Percentiles rank a stretch among this genome's conserved stretches.
Evolutionary conservation across 2,888 invertebrate species (phyloP).

Genomic region (Ophion obscuratus): DNA sequence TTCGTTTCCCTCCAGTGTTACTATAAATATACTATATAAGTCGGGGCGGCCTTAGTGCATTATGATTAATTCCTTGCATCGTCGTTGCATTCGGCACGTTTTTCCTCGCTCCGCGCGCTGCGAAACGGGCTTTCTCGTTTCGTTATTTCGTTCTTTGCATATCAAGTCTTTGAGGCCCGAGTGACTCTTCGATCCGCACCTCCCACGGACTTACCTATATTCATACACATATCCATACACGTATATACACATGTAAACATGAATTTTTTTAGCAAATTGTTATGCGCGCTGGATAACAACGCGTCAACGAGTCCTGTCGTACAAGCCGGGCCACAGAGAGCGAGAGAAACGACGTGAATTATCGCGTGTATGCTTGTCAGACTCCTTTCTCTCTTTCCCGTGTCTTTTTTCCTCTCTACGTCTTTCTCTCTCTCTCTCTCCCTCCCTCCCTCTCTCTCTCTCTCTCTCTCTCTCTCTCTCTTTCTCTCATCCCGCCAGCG

Average conservation of each 20-base stretch:
- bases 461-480: neutral
- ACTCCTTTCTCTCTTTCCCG: constrained; percentile 27
- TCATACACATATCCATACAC: constrained; percentile 5
- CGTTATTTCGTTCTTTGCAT: constrained; percentile 50
- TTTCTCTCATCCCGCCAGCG: neutral
- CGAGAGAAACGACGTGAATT: constrained; percentile 79
- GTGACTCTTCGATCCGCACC: constrained; percentile 49
- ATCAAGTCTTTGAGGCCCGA: constrained; percentile 41
- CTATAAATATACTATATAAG: constrained; percentile 63
- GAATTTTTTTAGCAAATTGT: constrained; percentile 78
- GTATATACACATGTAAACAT: constrained; percentile 64
- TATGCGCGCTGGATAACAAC: constrained; percentile 76
- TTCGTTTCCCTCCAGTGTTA: constrained; percentile 54
- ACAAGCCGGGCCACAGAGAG: constrained; percentile 39
- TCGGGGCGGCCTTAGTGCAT: constrained; percentile 35
- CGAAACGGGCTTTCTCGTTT: constrained; percentile 27
- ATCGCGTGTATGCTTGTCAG: constrained; percentile 78
- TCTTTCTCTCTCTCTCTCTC: neutral
- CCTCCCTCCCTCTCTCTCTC: neutral
- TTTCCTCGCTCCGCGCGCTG: constrained; percentile 22
- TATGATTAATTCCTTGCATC: constrained; percentile 64
- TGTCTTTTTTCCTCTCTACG: neutral
- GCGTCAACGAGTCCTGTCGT: constrained; percentile 55
- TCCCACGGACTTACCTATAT: constrained; percentile 28
- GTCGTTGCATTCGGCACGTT: constrained; percentile 58